These are phyloP conservation scores for Hydrotaea diabolus DNA, from an alignment of 2,888 invertebrate species.

Conservation along the genomic window DNA sequence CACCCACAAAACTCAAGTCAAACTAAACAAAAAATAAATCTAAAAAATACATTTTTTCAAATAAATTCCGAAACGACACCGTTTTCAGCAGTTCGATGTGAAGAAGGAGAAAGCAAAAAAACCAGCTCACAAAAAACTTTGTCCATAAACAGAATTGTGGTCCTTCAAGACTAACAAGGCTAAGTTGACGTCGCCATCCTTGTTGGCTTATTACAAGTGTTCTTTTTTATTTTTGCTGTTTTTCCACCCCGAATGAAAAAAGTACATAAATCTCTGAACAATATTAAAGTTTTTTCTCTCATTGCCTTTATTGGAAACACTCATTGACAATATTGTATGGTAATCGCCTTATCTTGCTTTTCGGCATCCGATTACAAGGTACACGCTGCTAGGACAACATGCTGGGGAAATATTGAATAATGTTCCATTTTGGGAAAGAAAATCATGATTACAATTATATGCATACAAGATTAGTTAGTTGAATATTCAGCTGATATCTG, in stretches of 20 bases:
- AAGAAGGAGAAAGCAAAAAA: background rate
- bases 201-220: background rate
- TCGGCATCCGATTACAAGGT: constrained; percentile 7
- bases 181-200: background rate
- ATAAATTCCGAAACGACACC: background rate
- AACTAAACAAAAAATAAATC: background rate
- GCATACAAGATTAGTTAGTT: too few relatives aligned
- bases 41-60: background rate
- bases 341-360: background rate
- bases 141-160: background rate
- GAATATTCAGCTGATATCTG: too few relatives aligned
- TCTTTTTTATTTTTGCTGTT: background rate
- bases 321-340: background rate
- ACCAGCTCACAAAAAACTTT: background rate
- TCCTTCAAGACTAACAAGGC: background rate
- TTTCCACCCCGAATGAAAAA: background rate
- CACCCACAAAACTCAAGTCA: background rate
- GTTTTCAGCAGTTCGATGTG: background rate
- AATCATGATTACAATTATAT: too few relatives aligned
- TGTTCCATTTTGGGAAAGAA: too few relatives aligned
- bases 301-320: background rate
- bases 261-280: too few relatives aligned
- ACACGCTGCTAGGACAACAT: background rate
- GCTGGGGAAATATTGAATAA: background rate
- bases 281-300: background rate